These are phyloP conservation scores for Epinotia bilunana DNA, from an alignment of 2,888 invertebrate genomes.

Conservation along the genomic window DNA sequence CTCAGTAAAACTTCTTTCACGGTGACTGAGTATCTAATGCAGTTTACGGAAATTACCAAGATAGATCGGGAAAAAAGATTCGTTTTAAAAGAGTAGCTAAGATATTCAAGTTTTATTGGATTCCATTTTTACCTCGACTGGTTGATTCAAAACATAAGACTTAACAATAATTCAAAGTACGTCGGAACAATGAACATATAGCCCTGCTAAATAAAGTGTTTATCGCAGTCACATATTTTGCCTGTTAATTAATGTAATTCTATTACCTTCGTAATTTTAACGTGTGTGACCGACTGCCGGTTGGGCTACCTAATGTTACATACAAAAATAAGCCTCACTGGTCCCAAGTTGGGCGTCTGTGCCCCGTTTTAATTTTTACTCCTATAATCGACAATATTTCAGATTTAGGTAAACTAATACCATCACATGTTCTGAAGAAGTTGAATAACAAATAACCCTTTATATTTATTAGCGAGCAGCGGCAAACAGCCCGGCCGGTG, in stretches of 20 bases:
- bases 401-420: background rate
- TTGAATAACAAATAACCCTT: background rate
- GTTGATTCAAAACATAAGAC: background rate
- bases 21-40: conserved; percentile 12
- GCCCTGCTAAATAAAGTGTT: too few species aligned
- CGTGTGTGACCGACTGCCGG: too few species aligned
- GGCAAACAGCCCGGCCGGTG: background rate
- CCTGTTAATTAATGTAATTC: too few species aligned
- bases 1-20: conserved; percentile 11
- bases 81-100: background rate
- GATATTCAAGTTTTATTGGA: background rate
- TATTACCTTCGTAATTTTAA: too few species aligned
- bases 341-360: too few species aligned
- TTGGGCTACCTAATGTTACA: too few species aligned
- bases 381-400: background rate
- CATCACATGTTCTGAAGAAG: background rate
- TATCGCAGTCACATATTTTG: too few species aligned
- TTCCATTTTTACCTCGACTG: background rate
- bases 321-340: background rate
- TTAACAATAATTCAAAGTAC: too few species aligned
- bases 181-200: too few species aligned
- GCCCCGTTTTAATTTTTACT: background rate
- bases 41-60: conserved; percentile 12
- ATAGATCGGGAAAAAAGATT: conserved; percentile 3
- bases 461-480: background rate